A percentile compares a stretch with the other conserved stretches of the same genome.
Conservation (phyloP, 2,797 vertebrate species). For the Sitta carolinensis region DNA sequence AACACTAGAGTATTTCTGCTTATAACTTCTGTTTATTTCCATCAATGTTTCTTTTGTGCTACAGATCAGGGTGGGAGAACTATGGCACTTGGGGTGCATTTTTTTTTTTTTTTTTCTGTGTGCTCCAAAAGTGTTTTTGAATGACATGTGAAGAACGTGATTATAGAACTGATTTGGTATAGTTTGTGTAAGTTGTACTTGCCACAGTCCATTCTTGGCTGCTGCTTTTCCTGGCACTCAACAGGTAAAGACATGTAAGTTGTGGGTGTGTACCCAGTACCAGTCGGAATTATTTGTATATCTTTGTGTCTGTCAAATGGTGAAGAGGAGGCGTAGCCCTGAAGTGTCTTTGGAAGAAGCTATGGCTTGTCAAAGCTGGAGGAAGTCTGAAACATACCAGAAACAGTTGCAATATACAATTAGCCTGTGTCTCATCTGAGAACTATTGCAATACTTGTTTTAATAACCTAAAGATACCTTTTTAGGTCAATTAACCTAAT, state of each 20-base stretch:
- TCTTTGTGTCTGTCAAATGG: background rate
- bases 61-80: background rate
- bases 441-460: background rate
- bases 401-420: background rate
- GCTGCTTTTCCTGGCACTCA: background rate
- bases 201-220: background rate
- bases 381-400: background rate
- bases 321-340: background rate
- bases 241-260: background rate
- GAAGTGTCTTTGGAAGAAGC: background rate
- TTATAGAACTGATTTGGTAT: background rate
- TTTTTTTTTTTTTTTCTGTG: background rate
- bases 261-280: background rate
- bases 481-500: background rate
- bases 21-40: background rate
- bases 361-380: background rate
- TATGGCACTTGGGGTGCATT: background rate
- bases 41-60: background rate
- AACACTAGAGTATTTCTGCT: background rate
- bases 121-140: background rate
- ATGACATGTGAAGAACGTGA: background rate
- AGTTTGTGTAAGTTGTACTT: background rate
- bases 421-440: background rate
- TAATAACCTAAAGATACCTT: background rate
- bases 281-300: background rate